Conservation (phyloP, 2,113 vertebrate genomes). For the Muntiacus reevesi region DNA sequence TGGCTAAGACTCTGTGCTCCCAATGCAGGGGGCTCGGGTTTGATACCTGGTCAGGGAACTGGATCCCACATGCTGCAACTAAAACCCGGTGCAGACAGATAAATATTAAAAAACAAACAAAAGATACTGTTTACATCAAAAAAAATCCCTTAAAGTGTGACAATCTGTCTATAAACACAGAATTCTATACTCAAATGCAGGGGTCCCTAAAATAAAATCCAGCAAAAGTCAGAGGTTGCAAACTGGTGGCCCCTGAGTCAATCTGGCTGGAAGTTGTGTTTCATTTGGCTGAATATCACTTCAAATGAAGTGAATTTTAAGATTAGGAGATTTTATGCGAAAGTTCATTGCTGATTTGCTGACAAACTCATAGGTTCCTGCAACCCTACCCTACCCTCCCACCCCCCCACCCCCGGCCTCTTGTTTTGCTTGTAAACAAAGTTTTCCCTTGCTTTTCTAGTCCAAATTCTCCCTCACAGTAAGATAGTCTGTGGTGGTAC, state of each 20-base stretch:
- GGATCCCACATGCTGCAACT: not conserved
- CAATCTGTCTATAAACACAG: too few relatives aligned
- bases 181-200: not conserved
- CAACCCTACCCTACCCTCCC: not conserved
- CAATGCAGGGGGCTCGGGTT: not conserved
- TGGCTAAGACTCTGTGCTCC: not conserved
- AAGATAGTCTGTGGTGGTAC: not conserved
- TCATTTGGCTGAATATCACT: not conserved
- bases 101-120: not conserved
- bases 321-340: not conserved
- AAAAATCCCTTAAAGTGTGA: not conserved
- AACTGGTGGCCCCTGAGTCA: not conserved
- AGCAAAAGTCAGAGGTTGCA: not conserved
- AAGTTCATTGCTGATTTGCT: not conserved
- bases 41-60: not conserved
- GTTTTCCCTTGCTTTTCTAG: not conserved
- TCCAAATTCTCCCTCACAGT: not conserved
- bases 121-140: not conserved
- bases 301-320: not conserved
- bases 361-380: not conserved
- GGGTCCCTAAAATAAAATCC: not conserved
- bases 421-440: not conserved
- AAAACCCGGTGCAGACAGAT: not conserved
- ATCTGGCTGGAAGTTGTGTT: not conserved
- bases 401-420: fast-evolving